phyloP scores from a whole-genome alignment of 23 tunicate genomes.

The Phallusia fumigata region DNA sequence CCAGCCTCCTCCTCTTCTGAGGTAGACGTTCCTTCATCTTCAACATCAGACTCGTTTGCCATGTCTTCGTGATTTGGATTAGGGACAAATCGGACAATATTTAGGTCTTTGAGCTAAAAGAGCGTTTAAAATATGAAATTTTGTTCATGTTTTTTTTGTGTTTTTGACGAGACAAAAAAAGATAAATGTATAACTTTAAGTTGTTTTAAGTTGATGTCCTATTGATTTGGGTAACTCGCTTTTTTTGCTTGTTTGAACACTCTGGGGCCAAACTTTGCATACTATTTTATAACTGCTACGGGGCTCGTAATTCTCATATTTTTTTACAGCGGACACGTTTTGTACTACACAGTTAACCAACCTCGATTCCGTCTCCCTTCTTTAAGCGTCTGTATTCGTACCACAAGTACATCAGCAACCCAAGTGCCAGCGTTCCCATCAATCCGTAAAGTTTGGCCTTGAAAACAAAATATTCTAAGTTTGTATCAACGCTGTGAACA shows the following conservation, averaged over 20 bases:
- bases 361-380: conserved; percentile 12
- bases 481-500: too few species aligned
- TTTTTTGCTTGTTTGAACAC: too few species aligned
- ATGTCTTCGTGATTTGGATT: conserved; percentile 38
- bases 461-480: not conserved
- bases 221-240: too few species aligned
- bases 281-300: too few species aligned
- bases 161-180: too few species aligned
- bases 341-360: not conserved
- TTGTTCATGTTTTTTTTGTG: too few species aligned
- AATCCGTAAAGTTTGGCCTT: conserved; percentile 30
- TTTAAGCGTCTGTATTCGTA: conserved; percentile 29
- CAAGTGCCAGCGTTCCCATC: conserved; percentile 16
- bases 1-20: conserved; percentile 36
- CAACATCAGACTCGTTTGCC: conserved; percentile 57
- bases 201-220: too few species aligned
- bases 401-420: conserved; percentile 13
- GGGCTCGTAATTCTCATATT: too few species aligned
- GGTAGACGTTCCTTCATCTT: conserved; percentile 49
- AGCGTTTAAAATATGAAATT: too few species aligned
- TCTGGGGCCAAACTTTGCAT: too few species aligned
- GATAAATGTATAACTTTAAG: too few species aligned
- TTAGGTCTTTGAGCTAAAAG: conserved; percentile 11
- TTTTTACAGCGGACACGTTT: too few species aligned
- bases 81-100: conserved; percentile 23